Evolutionary conservation across 2,888 invertebrate genomes (phyloP).

Genomic region (Drosophila kanekoi): DNA sequence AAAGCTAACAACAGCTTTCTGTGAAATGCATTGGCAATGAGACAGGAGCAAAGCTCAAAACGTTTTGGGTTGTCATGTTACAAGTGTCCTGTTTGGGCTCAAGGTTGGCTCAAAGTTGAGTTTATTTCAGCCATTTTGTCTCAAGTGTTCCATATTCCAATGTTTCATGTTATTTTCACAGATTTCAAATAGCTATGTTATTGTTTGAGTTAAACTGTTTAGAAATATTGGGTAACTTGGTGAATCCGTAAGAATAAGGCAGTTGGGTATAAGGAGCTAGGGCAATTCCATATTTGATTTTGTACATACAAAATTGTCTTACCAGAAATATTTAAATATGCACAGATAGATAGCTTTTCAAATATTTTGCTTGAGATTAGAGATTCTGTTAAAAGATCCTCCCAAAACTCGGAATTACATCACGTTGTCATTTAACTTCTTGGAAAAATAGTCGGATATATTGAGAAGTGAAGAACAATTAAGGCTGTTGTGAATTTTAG

Average conservation of each 20-base stretch:
- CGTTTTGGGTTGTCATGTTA: constrained; percentile 37
- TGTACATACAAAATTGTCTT: neutral
- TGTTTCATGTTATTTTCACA: constrained; percentile 20
- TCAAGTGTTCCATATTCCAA: constrained; percentile 23
- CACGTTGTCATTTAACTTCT: constrained; percentile 7
- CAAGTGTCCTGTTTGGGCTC: constrained; percentile 27
- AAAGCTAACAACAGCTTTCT: constrained; percentile 32
- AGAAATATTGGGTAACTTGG: constrained; percentile 42
- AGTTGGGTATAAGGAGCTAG: constrained; percentile 2
- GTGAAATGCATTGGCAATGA: neutral
- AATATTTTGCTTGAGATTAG: neutral
- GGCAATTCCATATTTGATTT: neutral
- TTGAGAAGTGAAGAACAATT: constrained; percentile 32
- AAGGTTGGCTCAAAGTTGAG: constrained; percentile 42
- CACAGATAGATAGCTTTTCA: too few species aligned
- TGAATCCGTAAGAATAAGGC: constrained; percentile 14
- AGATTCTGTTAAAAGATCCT: neutral
- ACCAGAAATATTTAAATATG: neutral
- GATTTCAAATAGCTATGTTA: constrained; percentile 7
- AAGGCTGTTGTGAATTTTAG: constrained; percentile 29
- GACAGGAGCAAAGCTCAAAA: constrained; percentile 10
- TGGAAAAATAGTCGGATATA: neutral
- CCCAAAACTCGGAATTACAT: neutral
- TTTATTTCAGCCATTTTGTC: constrained; percentile 18
- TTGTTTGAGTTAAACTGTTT: constrained; percentile 8